Base-by-base conservation (phyloP, 2,888 invertebrate species). In the Amphipoea oculea region DNA sequence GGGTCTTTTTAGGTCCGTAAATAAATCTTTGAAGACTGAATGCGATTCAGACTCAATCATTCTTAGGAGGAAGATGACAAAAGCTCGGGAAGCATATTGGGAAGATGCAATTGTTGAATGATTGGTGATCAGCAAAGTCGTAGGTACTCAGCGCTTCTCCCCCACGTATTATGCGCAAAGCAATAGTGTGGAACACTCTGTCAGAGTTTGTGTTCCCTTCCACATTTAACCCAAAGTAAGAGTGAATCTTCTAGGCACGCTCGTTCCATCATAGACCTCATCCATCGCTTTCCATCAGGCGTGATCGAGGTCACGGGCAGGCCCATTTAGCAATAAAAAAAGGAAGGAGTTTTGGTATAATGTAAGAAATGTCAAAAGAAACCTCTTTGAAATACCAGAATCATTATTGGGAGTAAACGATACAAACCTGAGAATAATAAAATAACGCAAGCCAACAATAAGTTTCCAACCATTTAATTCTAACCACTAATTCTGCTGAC, bases 401-500 rank as follows among this genome's bases (percentile, higher is more conserved):
- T 23, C 14, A 63, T 20, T n/a, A 17, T 54, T 36, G 12, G 14
- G 6, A 76, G n/a, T 20, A 82, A 73, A 20, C 11, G 4, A 40
- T 12, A 23, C 20, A 83, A 29, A 83, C 14, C 17, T 40, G 9
- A 60, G n/a, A 20, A 48, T 40, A 69, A 78, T 45, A 51, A 69
- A 68, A 62, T 17, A 6, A 17, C 29, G 57, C 60, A 6, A 40
- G 48, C 45, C 14, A 68, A 63, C 23, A n/a, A 68, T 67, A 85
- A 14, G 20, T 57, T 76, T 76, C 62, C 23, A 71, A 23, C 36
- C 11, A 54, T 67, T 67, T 57, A 63, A 7, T 67, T 71, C 42
- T 40, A 67, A 57, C n/a, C n/a, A 42, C 54, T 48, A 60, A 72
- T 6, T 57, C 60, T 65, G 57, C 76, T 86, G 80, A 84, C 85